Evolutionary conservation across 1,140 invertebrate species (phyloP).

Genomic region (Anastrepha ludens): DNA sequence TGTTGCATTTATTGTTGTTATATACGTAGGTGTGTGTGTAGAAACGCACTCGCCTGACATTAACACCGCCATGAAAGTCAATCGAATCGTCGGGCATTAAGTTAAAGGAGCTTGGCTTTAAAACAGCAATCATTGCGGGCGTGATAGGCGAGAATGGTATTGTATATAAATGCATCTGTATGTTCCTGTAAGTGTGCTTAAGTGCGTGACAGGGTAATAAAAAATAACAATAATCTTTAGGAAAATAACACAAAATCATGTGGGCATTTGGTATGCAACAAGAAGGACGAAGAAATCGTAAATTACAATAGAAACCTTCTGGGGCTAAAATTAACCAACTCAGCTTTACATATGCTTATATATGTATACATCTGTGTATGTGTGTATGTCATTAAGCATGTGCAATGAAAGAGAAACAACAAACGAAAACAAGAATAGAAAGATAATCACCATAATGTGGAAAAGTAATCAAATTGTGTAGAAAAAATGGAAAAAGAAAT

Average conservation of each 20-base stretch:
- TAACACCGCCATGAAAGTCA: conserved; percentile 3
- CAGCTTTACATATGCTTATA: neutral
- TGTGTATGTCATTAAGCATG: neutral
- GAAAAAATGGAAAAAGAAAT: neutral
- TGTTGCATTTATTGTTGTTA: conserved; percentile 24
- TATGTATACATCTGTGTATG: neutral
- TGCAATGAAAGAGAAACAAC: too few relatives aligned
- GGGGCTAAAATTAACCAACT: too few relatives aligned
- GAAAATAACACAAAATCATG: neutral
- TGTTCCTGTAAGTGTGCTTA: neutral
- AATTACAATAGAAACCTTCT: neutral
- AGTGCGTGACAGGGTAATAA: conserved; percentile 2
- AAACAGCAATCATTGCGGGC: neutral
- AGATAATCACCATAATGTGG: conserved; percentile 14
- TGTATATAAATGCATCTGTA: neutral
- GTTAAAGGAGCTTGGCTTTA: conserved; percentile 1
- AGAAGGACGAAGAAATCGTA: neutral
- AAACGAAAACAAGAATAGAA: too few relatives aligned
- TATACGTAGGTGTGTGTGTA: too few relatives aligned
- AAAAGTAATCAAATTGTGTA: conserved; percentile 34
- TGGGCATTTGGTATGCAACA: neutral
- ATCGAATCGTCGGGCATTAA: conserved; percentile 16
- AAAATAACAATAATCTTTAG: neutral
- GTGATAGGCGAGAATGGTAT: neutral
- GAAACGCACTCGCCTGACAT: neutral